A percentile compares a stretch with the other conserved stretches of the same genome.
Conservation (phyloP, 2,113 vertebrate species). For the Emydocephalus ijimae region DNA sequence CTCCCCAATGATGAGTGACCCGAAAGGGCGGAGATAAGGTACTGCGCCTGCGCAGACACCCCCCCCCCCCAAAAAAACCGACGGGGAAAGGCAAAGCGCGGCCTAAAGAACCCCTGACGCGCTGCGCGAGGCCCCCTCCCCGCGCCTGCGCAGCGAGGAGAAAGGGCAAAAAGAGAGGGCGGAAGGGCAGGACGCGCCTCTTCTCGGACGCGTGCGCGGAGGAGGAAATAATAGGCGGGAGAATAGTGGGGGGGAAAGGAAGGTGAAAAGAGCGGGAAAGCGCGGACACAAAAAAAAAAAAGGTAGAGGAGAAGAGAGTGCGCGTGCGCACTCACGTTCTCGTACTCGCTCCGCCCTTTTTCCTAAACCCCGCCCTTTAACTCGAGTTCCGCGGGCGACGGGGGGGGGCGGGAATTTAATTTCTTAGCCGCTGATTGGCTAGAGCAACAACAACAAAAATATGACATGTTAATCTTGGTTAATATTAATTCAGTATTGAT, state of each 20-base stretch:
- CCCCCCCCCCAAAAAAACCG: neutral
- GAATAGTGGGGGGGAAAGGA: too few relatives aligned
- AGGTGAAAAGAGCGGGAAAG: neutral
- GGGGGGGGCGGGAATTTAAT: neutral
- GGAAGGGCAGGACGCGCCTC: neutral
- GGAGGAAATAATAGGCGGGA: neutral
- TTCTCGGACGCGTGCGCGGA: neutral
- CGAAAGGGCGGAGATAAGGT: neutral
- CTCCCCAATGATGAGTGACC: too few relatives aligned
- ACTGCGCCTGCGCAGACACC: slow-evolving; percentile 5
- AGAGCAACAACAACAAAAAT: neutral
- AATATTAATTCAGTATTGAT: neutral
- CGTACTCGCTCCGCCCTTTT: neutral
- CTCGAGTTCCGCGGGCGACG: neutral
- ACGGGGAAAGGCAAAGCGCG: neutral
- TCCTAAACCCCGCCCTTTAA: neutral
- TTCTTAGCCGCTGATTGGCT: neutral
- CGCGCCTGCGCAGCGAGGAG: neutral
- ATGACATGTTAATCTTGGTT: neutral
- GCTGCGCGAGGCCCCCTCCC: neutral
- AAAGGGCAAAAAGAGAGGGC: neutral
- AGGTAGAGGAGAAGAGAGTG: neutral
- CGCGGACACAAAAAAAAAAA: neutral
- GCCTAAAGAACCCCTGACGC: neutral
- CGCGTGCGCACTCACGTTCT: neutral